Conservation (phyloP, 2,113 vertebrate genomes). For the Tamias sibiricus region DNA sequence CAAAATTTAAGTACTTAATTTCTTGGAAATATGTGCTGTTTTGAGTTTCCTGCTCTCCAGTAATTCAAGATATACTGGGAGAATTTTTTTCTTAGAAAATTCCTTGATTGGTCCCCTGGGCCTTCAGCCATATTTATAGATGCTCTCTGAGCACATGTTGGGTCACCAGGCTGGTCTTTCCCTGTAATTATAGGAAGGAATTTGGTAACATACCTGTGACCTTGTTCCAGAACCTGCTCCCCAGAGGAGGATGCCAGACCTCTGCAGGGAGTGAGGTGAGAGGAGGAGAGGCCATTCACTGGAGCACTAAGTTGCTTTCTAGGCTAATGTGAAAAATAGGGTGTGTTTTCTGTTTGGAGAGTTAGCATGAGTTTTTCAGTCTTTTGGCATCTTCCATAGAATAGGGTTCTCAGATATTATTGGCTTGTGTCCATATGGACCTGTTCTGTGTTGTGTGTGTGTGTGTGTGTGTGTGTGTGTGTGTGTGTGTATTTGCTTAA, state of each 20-base stretch:
- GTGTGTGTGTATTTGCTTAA: too few relatives aligned
- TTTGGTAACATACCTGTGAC: not conserved
- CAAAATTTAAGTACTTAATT: not conserved
- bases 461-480: too few relatives aligned
- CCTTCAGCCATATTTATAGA: not conserved
- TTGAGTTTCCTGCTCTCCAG: not conserved
- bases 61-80: not conserved
- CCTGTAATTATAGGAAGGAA: not conserved
- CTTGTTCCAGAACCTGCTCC: not conserved
- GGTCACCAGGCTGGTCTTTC: not conserved
- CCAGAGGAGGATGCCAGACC: not conserved
- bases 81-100: not conserved
- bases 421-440: not conserved
- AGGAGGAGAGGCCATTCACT: not conserved
- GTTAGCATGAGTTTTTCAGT: not conserved
- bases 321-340: not conserved
- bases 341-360: not conserved
- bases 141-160: not conserved
- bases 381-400: not conserved
- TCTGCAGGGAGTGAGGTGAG: not conserved
- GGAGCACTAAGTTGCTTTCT: not conserved
- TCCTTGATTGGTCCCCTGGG: not conserved
- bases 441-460: not conserved
- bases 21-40: slow-evolving; percentile 11
- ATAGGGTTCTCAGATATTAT: not conserved